Conservation (phyloP, 1,140 invertebrate species). For the Lycorma delicatula region DNA sequence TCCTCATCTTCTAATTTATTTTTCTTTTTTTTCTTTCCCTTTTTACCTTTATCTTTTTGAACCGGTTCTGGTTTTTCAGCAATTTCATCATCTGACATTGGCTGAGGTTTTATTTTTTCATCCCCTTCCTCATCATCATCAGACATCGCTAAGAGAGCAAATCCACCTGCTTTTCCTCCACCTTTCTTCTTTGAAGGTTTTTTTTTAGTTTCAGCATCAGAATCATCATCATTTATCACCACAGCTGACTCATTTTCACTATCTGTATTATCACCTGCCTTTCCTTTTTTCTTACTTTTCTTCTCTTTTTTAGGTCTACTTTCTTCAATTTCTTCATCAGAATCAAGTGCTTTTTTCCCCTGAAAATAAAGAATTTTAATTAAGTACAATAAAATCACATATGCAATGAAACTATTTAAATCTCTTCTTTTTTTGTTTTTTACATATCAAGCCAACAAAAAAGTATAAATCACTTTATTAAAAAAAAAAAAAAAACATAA, state of each 20-base stretch:
- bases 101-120: not conserved
- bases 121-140: conserved; percentile 19
- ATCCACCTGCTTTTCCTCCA: conserved; percentile 47
- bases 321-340: conserved; percentile 25
- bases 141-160: conserved; percentile 43
- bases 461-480: not conserved
- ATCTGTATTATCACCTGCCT: conserved; percentile 37
- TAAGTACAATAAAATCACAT: conserved; percentile 6
- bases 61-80: conserved; percentile 3
- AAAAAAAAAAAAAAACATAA: conserved; percentile 34
- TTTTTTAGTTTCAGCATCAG: conserved; percentile 24
- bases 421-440: conserved; percentile 33
- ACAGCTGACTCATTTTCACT: too few species aligned
- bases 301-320: conserved; percentile 26
- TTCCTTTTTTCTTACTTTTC: conserved; percentile 33
- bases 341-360: conserved; percentile 28
- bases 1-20: conserved; percentile 71
- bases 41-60: conserved; percentile 44
- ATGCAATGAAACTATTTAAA: conserved; percentile 22
- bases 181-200: conserved; percentile 10
- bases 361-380: conserved; percentile 24
- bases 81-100: conserved; percentile 17
- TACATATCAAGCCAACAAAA: not conserved
- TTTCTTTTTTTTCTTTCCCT: conserved; percentile 54
- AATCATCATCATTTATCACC: too few species aligned